Base-by-base conservation (phyloP, 2,888 invertebrate genomes). In the Mythimna ferrago region DNA sequence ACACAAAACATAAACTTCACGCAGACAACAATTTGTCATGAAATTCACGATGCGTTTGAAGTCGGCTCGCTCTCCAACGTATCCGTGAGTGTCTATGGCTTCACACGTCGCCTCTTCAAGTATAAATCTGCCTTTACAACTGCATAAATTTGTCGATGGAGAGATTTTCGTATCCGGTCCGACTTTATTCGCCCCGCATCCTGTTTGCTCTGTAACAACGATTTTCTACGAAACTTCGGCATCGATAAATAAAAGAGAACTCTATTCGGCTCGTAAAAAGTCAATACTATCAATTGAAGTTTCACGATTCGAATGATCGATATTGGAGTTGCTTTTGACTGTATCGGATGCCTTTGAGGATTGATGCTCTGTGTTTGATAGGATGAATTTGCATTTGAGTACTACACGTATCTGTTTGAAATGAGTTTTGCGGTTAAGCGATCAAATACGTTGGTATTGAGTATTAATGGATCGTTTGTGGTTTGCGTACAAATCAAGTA, bases 71-170 rank as follows among this genome's bases (percentile, higher is more conserved):
- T 69, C 57, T 69, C 66, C 72, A 66, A 41, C 60, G 11, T 9
- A 54, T 16, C 89, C 32, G 85, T 92, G 80, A 89, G 87, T 90
- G 77, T 70, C 66, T 56, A 64, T 67, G 85, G 88, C 91, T 93
- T 93, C 91, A 92, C 93, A 94, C 93, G 91, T 93, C 91, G 92
- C 89, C 91, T 92, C 89, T 90, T 91, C 88, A 89, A 90, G 89
- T 91, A 95, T 94, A 95, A 95, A 95, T 95, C 93, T 90, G 90
- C 90, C 90, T 93, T 93, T 93, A 95, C 93, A 95, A 93, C 94
- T 92, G 92, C 94, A 95, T 95, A 95, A 95, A 95, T 94, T 94
- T 94, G 94, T 95, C 95, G 93, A 94, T 95, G 92, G 91, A 93
- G 92, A 93, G 92, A 93, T 95, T 93, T 92, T 92, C 89, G 93